Evolutionary conservation across 2,888 invertebrate genomes (phyloP).

Genomic region (Nomada lathburiana): DNA sequence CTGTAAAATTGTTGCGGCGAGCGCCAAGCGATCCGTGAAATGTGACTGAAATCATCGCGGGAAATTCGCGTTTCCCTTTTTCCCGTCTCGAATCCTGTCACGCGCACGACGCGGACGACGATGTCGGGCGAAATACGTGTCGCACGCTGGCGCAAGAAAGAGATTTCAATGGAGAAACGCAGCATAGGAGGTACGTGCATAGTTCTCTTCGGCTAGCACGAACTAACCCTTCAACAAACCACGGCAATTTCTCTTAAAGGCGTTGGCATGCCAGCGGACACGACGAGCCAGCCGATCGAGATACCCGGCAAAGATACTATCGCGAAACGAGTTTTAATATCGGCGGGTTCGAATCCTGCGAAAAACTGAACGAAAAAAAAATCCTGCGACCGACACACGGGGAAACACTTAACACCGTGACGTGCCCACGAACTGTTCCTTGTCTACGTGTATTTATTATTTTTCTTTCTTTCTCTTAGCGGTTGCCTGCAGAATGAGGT

Average conservation of each 20-base stretch:
- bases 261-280: constrained; percentile 58
- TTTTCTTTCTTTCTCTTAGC: neutral
- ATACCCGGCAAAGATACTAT: constrained; percentile 54
- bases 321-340: constrained; percentile 61
- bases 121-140: constrained; percentile 30
- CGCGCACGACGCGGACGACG: constrained; percentile 4
- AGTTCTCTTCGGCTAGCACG: constrained; percentile 8
- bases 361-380: constrained; percentile 39
- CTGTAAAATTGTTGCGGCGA: too few species aligned
- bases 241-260: constrained; percentile 65
- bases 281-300: constrained; percentile 59
- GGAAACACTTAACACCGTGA: constrained; percentile 29
- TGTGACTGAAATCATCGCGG: constrained; percentile 4
- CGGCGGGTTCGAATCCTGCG: constrained; percentile 38
- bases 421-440: constrained; percentile 2
- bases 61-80: constrained; percentile 5
- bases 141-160: neutral
- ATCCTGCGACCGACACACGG: constrained; percentile 16
- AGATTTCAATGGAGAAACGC: constrained; percentile 17
- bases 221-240: constrained; percentile 43
- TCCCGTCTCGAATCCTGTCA: constrained; percentile 11
- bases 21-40: constrained; percentile 6
- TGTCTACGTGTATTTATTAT: neutral
- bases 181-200: neutral
- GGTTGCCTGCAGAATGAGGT: neutral